Conservation (phyloP, 2,113 vertebrate genomes). For the Epinephelus lanceolatus region DNA sequence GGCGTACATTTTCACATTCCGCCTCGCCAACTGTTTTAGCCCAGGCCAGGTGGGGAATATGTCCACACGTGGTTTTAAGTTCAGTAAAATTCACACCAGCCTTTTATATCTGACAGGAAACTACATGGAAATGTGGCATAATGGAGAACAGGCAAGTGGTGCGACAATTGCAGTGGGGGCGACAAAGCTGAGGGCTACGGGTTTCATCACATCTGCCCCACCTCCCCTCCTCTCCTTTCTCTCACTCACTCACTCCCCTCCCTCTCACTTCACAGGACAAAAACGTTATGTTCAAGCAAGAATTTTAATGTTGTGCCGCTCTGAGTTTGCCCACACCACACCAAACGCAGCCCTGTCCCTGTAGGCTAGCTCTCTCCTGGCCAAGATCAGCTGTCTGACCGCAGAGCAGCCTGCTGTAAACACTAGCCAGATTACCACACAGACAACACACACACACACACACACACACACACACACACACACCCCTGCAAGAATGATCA, state of each 20-base stretch:
- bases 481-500: constrained; percentile 49
- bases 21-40: constrained; percentile 52
- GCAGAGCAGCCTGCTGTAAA: constrained; percentile 69
- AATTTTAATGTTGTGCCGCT: constrained; percentile 72
- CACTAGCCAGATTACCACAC: constrained; percentile 72
- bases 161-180: constrained; percentile 59
- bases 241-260: constrained; percentile 39
- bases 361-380: constrained; percentile 61
- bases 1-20: constrained; percentile 65
- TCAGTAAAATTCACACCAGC: constrained; percentile 82
- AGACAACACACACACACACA: constrained; percentile 66
- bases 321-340: constrained; percentile 70
- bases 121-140: constrained; percentile 73
- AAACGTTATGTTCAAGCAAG: constrained; percentile 61
- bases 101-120: constrained; percentile 82
- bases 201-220: constrained; percentile 63
- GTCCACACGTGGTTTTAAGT: constrained; percentile 78
- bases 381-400: constrained; percentile 80
- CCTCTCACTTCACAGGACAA: constrained; percentile 50
- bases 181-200: constrained; percentile 42
- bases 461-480: constrained; percentile 37
- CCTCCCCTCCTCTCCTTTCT: constrained; percentile 1
- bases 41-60: constrained; percentile 66
- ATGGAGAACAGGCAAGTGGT: constrained; percentile 69
- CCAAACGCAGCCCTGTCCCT: constrained; percentile 62